Base-by-base conservation (phyloP, 2,888 invertebrate genomes). In the Leptopterna dolabrata region DNA sequence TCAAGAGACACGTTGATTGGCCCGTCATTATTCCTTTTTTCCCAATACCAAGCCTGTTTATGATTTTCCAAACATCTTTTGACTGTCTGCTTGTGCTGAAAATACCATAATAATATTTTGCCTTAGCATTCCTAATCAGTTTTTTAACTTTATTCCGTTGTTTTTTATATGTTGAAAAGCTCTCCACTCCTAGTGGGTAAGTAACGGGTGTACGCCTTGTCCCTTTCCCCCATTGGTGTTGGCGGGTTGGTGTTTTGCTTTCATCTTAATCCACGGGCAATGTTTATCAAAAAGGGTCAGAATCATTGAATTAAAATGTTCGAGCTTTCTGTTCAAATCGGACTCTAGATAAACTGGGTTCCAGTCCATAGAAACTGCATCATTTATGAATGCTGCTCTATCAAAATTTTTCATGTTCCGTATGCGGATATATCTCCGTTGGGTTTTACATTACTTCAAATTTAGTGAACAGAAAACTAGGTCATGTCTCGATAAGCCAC, bases 401-500 rank as follows among this genome's bases (percentile, higher is more conserved):
- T 71, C 71, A 71, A 24, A 11, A 30, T 76, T 41, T 11, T 19
- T 30, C 19, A 7, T 76, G 19, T 76, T n/a, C 4, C 76, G 6
- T 11, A 76, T n/a, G 19, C 2, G 9, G 3, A 36, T n/a, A 41
- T 19, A 76, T 11, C 13, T 76, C 1, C 41, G 41, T 36, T 36
- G 7, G n/a, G 19, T 11, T 41, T 76, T 30, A 11, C 7, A 3
- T 16, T 3, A 36, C 30, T 76, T 76, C n/a, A 76, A n/a, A 11
- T n/a, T 30, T n/a, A 76, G 43, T 76, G 43, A 30, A 41, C 76
- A 41, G n/a, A n/a, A 76, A 43, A 76, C n/a, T 4, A 76, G 76
- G 43, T 76, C 41, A n/a, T 76, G 76, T n/a, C 76, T 6, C 7
- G 76, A 76, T 2, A 76, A 4, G 13, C 76, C 76, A 41, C 36